Evolutionary conservation across 2,797 vertebrate species (phyloP), one percentile per base, ranked within the genome.

Genomic region (Enteromius thamalakanensis): DNA sequence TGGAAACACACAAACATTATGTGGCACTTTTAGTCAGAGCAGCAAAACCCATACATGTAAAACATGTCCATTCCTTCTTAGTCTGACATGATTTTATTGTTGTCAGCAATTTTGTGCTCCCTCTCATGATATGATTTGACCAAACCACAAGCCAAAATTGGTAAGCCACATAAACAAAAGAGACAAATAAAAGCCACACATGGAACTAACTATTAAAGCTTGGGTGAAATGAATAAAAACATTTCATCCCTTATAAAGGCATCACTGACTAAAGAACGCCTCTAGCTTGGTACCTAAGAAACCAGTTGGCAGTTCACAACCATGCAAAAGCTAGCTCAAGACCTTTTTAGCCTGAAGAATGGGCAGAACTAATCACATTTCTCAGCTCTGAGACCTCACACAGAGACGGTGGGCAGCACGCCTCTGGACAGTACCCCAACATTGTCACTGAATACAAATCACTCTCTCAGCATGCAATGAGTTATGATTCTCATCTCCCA

Each of bases 351-450:
- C 29, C 79, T 64, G 32, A 58, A 82, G 64, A 70, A 68, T 34
- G 86, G 71, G 86, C 75, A 84, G 80, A 70, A 87, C 85, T 86
- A 85, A 89, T 88, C 79, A 80, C 40, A 86, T 89, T 11, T 86
- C 51, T 55, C 74, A 67, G 75, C 83, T 75, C 58, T 26, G 76
- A 62, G 62, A 42, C 74, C 69, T 67, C 42, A 62, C 21, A 85
- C 7, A 55, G 80, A 42, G 47, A 64, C 40, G 45, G 19, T 47
- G 65, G 47, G 17, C 47, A 78, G 55, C 75, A 78, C 15, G 26
- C 72, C 53, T 47, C 42, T 82, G 83, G 47, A 42, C 65, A 64
- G 53, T 83, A 60, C 67, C 32, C 14, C 60, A 53, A 64, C 81
- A 71, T 80, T 34, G 12, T 58, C 60, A 71, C 81, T 68, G 65